Evolutionary conservation across 2,113 vertebrate genomes (phyloP), one percentile per base, ranked within the genome.

Genomic region (Platichthys stellatus): DNA sequence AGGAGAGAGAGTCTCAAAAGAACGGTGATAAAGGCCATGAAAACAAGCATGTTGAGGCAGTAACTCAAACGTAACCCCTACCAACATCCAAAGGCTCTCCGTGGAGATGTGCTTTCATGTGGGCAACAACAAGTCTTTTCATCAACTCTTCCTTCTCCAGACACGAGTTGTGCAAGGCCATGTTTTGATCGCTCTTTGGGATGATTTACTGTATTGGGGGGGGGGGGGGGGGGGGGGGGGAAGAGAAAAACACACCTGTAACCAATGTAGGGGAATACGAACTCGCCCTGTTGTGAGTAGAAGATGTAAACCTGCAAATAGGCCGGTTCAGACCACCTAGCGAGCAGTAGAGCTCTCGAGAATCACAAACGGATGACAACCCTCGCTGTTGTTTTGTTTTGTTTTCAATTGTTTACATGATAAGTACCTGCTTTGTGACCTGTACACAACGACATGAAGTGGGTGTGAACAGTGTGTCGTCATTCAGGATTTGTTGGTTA

Each of bases 41-140:
- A 89, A 92, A 90, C 87, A 90, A 82, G 72, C 88, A 15, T 86
- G 86, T 86, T 67, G 82, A 86, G 83, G 86, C 88, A 87, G 43
- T 43, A 61, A 64, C 72, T 82, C 63, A 69, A 74, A 67, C 69
- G 40, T 14, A 66, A 69, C 63, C 74, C 64, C 61, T 66, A 18
- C 58, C 21, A 4, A 18, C 60, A 60, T 61, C 61, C 20, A 74
- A 31, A 58, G 59, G 10, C 40, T 72, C 60, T 43, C 38, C 31
- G 35, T 5, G 61, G 69, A 84, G 74, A 76, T 51, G 43, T 82
- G 51, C 54, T 43, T 70, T 58, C 53, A 58, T 47, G 56, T 56
- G 57, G 62, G 72, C 54, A 2, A 56, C 57, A 85, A 57, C 59
- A 85, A 72, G 61, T 79, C 66, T 38, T 72, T 76, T 75, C 47